Base-by-base conservation (phyloP, 2,888 invertebrate genomes). In the Dorcus hopei region DNA sequence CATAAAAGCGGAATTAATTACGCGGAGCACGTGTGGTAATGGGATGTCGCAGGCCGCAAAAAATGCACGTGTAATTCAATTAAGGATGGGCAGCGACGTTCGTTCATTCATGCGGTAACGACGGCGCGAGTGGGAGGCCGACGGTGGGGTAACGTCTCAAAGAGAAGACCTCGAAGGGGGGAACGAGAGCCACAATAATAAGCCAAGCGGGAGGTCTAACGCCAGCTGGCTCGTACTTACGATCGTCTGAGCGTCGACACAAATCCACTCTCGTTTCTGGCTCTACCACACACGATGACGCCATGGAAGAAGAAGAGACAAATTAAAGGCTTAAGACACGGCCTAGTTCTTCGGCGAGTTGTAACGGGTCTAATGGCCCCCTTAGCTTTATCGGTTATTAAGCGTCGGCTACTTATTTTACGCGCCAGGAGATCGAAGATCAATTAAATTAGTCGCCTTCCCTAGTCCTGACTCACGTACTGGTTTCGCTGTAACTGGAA, bases 121-220 rank as follows among this genome's bases (percentile, higher is more conserved):
- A 57, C 54, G 62, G 45, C 14, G 45, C 45, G 45, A 45, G 56
- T 56, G 56, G 56, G 56, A 56, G 56, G 39, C 45, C 14, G 19
- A 19, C 45, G 45, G 9, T 45, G 14, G 45, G 54, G 54, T 60
- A 54, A 61, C 61, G 65, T 63, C 54, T 49, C 49, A 40, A 54
- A 58, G 50, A 49, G 47, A 38, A 54, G 58, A 58, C 54, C 50
- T 38, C 51, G 50, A 58, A 54, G 54, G 43, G 54, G 59, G 61
- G 63, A 62, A 62, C 26, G 26, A 33, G 26, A 33, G 56, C 55
- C 58, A 62, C 55, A 65, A 65, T 65, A 65, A 64, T 59, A 59
- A 51, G 59, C 65, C 63, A 59, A 64, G 65, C 64, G 61, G 64
- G 65, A 65, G 65, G 65, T 65, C 64, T 58, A 58, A 61, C 61